phyloP scores from a whole-genome alignment of 2,797 vertebrate species.

The Rhabdomys pumilio region DNA sequence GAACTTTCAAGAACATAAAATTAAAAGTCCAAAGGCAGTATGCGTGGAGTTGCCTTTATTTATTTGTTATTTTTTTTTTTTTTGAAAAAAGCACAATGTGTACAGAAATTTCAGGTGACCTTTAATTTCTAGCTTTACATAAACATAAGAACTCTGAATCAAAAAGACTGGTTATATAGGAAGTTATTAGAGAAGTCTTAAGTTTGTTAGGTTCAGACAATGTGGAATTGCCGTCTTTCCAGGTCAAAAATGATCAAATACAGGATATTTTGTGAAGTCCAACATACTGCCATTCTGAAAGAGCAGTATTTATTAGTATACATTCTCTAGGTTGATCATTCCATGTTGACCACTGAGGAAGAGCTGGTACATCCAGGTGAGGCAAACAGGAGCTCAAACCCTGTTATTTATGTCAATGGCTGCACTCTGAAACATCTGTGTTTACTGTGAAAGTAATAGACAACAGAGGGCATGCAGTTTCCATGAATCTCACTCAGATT shows the following conservation, averaged over 20 bases:
- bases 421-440: conserved; percentile 13
- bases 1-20: conserved; percentile 57
- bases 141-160: conserved; percentile 22
- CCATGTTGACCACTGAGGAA: not conserved
- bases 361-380: not conserved
- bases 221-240: conserved; percentile 34
- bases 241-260: conserved; percentile 19
- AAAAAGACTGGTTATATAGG: conserved; percentile 18
- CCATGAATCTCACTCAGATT: conserved; percentile 7
- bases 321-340: not conserved
- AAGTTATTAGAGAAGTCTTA: not conserved
- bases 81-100: not conserved
- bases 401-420: not conserved
- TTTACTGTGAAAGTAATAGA: not conserved
- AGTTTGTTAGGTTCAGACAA: not conserved
- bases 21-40: conserved; percentile 11
- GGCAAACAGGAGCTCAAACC: not conserved
- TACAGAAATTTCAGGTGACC: not conserved
- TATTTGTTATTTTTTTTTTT: conserved; percentile 50
- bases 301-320: not conserved
- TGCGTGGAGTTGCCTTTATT: not conserved
- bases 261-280: not conserved
- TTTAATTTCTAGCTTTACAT: conserved; percentile 62
- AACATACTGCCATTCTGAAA: not conserved
- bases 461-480: not conserved